Conservation (phyloP, 2,888 invertebrate genomes). For the Orgyia antiqua region DNA sequence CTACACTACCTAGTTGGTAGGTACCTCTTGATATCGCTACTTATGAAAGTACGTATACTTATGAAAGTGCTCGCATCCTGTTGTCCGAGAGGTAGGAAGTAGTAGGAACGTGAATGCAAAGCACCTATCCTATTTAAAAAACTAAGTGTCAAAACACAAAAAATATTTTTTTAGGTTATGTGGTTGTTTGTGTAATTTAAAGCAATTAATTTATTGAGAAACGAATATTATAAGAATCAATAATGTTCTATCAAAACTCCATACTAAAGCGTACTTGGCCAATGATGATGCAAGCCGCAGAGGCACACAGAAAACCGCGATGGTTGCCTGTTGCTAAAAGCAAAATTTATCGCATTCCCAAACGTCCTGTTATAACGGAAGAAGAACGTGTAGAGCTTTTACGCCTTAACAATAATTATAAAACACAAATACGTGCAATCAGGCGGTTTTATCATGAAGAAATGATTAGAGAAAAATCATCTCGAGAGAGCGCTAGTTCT, state of each 20-base stretch:
- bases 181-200: no score
- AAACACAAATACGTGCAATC: constrained; percentile 78
- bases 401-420: constrained; percentile 84
- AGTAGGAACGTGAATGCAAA: no score
- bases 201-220: no score
- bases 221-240: no score
- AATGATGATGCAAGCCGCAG: constrained; percentile 49
- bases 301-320: constrained; percentile 83
- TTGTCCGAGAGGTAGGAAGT: no score
- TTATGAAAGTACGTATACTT: no score
- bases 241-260: constrained; percentile 36
- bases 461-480: constrained; percentile 66
- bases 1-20: no score
- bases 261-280: constrained; percentile 53
- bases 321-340: constrained; percentile 89
- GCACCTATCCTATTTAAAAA: no score
- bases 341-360: constrained; percentile 85
- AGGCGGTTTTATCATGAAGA: constrained; percentile 74
- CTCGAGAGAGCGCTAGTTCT: constrained; percentile 71
- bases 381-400: constrained; percentile 83
- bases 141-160: no score
- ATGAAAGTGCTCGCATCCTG: no score
- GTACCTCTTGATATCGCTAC: no score
- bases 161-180: no score
- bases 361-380: constrained; percentile 72